phyloP scores from a whole-genome alignment of 2,888 invertebrate species.

The Cataglyphis rosenhaueri region DNA sequence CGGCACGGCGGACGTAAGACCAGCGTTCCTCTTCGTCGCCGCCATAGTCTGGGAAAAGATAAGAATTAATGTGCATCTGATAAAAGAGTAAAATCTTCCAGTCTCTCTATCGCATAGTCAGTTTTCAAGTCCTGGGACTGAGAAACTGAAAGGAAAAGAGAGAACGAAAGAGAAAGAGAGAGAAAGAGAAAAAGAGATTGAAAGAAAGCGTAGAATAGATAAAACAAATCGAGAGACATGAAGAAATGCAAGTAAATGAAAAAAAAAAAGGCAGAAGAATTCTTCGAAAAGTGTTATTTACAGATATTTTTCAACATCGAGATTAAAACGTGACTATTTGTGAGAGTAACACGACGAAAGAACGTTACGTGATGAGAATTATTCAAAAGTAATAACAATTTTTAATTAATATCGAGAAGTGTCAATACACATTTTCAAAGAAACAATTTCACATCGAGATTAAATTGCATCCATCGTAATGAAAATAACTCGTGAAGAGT shows the following conservation, averaged over 20 bases:
- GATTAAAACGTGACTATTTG: conserved; percentile 7
- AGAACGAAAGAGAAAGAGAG: conserved; percentile 62
- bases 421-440: conserved; percentile 32
- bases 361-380: neutral
- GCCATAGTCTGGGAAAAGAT: conserved; percentile 96
- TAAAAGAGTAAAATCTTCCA: conserved; percentile 64
- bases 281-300: conserved; percentile 42
- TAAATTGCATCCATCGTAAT: conserved; percentile 10
- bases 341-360: neutral
- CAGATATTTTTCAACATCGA: conserved; percentile 38
- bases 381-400: conserved; percentile 19
- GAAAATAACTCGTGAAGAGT: neutral
- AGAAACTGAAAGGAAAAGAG: conserved; percentile 60
- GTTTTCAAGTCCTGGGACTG: conserved; percentile 73
- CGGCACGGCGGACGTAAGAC: conserved; percentile 98
- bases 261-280: conserved; percentile 42
- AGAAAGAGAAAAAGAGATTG: conserved; percentile 58
- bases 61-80: conserved; percentile 74
- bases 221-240: conserved; percentile 56
- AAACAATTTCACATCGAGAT: conserved; percentile 42
- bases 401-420: neutral
- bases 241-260: conserved; percentile 48
- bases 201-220: conserved; percentile 55
- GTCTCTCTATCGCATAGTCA: conserved; percentile 69
- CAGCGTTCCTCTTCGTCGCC: conserved; percentile 98